A percentile compares a stretch with the other conserved stretches of the same genome.
These are phyloP conservation scores for Galbula dea DNA, from an alignment of 2,113 vertebrate genomes.

Conservation along the genomic window DNA sequence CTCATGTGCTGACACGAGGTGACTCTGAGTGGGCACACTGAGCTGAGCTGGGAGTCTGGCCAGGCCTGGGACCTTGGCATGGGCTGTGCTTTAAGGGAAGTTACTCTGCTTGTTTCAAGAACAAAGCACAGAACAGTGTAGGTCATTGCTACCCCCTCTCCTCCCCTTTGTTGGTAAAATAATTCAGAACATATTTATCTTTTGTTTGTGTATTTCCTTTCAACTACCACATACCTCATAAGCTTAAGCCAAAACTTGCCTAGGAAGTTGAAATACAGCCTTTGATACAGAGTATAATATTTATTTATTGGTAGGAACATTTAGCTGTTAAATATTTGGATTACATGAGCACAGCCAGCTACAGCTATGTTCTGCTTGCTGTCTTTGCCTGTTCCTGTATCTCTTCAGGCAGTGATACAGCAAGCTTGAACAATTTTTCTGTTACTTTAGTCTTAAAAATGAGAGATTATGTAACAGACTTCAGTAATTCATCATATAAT, in stretches of 20 bases:
- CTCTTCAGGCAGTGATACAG: not conserved
- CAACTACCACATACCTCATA: not conserved
- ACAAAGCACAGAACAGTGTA: not conserved
- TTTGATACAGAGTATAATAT: not conserved
- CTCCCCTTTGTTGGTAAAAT: not conserved
- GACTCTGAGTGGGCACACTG: not conserved
- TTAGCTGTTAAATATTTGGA: constrained; percentile 16
- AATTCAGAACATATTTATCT: not conserved
- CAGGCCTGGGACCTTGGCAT: not conserved
- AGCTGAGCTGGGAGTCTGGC: not conserved
- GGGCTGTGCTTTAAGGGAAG: not conserved
- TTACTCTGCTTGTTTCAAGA: not conserved
- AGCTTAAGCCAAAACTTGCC: not conserved
- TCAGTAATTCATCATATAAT: not conserved
- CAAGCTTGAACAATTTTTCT: not conserved
- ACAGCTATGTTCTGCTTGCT: not conserved
- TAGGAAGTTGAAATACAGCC: not conserved
- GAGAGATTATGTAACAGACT: not conserved
- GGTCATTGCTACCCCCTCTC: not conserved
- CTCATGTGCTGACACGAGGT: not conserved
- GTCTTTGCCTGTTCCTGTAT: not conserved
- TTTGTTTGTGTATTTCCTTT: not conserved
- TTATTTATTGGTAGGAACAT: constrained; percentile 4
- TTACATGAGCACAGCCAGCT: not conserved
- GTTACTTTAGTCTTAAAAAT: not conserved